Base-by-base conservation (phyloP, 1,140 invertebrate species). In the Polypedilum vanderplanki region DNA sequence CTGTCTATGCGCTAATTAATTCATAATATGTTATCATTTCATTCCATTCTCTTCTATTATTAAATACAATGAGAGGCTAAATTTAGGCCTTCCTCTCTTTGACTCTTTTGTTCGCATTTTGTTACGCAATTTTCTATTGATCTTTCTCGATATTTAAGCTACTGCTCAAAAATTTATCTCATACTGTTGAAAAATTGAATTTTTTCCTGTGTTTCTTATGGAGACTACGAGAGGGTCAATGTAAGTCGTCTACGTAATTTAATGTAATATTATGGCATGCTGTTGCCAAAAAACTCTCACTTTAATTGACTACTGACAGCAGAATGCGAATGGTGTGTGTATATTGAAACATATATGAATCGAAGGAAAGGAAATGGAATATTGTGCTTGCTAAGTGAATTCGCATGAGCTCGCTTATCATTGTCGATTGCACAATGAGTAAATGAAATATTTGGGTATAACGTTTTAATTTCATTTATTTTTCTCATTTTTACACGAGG, bases 251-350 rank as follows among this genome's bases (percentile, higher is more conserved):
- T 57, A 57, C 46, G 46, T 57, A 57, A 57, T 57, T 57, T 57
- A 57, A n/a, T 9, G 15, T 46, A 12, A 57, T 57, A 9, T 57
- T 57, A n/a, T 57, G 46, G n/a, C 24, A 33, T 33, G 24, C 12
- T 57, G 46, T 57, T 57, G 46, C 46, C 46, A 57, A 57, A 57
- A 57, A 57, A 57, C 46, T 57, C 46, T 57, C 46, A 57, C 46
- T 57, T 57, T 57, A 57, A 57, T 57, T 57, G 46, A 12, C 41
- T 57, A 15, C 46, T 15, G 46, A 57, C 46, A 46, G 15, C 41
- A 57, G 46, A 15, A n/a, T 57, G 12, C n/a, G 46, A 57, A n/a
- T 57, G 12, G 46, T n/a, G 12, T n/a, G 3, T 3, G 46, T 15
- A n/a, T 46, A n/a, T 46, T 15, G 12, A 15, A 46, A 46, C 12